Evolutionary conservation across 2,113 vertebrate genomes (phyloP).

Genomic region (Lipophrys pholis): DNA sequence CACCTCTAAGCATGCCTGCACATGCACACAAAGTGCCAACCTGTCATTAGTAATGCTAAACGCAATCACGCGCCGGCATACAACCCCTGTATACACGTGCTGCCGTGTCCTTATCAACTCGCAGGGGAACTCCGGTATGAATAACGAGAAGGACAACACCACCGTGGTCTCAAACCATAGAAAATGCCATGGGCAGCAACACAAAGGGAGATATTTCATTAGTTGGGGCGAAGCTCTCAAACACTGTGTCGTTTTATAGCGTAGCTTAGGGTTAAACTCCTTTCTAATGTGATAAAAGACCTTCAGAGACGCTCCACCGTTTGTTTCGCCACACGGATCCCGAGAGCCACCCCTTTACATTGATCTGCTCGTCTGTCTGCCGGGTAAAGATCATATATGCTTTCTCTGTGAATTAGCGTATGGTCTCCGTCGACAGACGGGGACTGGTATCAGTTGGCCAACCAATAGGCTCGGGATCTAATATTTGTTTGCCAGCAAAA

Average conservation of each 20-base stretch:
- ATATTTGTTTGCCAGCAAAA: constrained; percentile 46
- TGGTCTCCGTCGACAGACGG: constrained; percentile 33
- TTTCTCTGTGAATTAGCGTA: constrained; percentile 40
- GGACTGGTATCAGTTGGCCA: constrained; percentile 38
- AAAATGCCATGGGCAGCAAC: constrained; percentile 36
- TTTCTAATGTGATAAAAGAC: constrained; percentile 41
- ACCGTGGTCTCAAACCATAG: constrained; percentile 21
- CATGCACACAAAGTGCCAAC: constrained; percentile 17
- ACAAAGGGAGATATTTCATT: constrained; percentile 52
- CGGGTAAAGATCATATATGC: constrained; percentile 20
- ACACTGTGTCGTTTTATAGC: not conserved
- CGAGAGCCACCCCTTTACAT: constrained; percentile 6
- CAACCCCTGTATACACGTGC: not conserved
- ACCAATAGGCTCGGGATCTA: constrained; percentile 7
- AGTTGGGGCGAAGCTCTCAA: constrained; percentile 4
- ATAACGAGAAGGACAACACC: constrained; percentile 37
- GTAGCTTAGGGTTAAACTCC: constrained; percentile 54
- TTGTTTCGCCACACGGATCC: constrained; percentile 16
- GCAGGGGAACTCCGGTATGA: constrained; percentile 36
- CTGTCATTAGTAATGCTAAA: constrained; percentile 3
- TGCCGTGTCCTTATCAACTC: constrained; percentile 34
- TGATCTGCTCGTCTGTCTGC: constrained; percentile 15
- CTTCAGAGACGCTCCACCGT: constrained; percentile 34
- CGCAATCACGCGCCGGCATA: constrained; percentile 18
- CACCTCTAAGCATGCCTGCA: constrained; percentile 9